Evolutionary conservation across 2,113 vertebrate genomes (phyloP).

Genomic region (Strix uralensis): DNA sequence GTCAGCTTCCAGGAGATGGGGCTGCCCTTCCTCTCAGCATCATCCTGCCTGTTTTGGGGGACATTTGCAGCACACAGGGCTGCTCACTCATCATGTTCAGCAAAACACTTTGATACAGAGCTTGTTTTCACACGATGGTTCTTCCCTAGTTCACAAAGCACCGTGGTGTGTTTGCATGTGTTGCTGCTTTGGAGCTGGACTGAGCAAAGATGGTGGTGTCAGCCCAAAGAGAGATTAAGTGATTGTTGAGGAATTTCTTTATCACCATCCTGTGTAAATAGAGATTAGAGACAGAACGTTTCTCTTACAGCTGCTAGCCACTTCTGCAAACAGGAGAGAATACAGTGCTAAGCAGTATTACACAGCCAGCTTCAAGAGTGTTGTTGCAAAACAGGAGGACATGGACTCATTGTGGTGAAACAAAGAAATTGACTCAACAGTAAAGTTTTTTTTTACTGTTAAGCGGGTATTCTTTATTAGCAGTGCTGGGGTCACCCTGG

Average conservation of each 20-base stretch:
- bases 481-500: too few relatives aligned
- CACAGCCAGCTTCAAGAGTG: background rate
- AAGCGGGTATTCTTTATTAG: too few relatives aligned
- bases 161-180: background rate
- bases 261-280: constrained; percentile 55
- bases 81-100: background rate
- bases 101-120: background rate
- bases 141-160: background rate
- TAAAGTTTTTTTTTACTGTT: too few relatives aligned
- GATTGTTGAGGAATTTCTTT: constrained; percentile 57
- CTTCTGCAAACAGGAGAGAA: background rate
- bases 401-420: accelerated
- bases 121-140: background rate
- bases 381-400: background rate
- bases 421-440: too few relatives aligned
- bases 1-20: background rate
- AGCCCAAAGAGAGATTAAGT: constrained; percentile 42
- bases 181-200: background rate
- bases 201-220: constrained; percentile 1
- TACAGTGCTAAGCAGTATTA: background rate
- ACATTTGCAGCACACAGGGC: background rate
- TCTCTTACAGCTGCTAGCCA: background rate
- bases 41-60: background rate
- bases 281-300: constrained; percentile 26
- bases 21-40: background rate